Evolutionary conservation across 2,797 vertebrate genomes (phyloP), one percentile per base, ranked within the genome.

Genomic region (Momotus momota): DNA sequence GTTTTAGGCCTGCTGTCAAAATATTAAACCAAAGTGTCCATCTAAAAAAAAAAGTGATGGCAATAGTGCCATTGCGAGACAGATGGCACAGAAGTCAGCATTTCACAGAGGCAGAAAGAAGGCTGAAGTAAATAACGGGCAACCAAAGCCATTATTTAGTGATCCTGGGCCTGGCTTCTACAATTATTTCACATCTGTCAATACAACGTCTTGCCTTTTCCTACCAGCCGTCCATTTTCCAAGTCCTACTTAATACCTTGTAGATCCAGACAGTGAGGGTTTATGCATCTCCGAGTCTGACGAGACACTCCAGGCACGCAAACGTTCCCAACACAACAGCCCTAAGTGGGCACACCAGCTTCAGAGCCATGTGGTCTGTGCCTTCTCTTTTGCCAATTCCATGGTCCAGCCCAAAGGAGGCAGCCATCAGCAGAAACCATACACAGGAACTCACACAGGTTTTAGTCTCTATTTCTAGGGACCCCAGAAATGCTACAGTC

Each of bases 171-270:
- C 82, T 88, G 74, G 64, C 71, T 85, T 79, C 41, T 70, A 46
- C 49, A 14, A 8, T 67, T 70, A 84, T 67, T 90, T 94, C 70
- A 62, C 62, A 6, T 88, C 2, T 0, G 94, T 84, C 90, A 91
- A 80, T 29, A 64, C 49, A 81, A 86, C 1, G 4, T 43, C 87
- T 67, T 41, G 66, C 45, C 11, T 71, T 33, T 51, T 17, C 4
- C 1, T 84, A 82, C 82, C 82, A 88, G 77, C 58, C 35, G 60
- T 86, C 48, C 33, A 7, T 65, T 81, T 93, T 84, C 67, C 45
- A 67, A 88, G 72, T 58, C 88, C 77, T 35, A 52, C 85, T 91
- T 95, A 88, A 92, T 69, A 57, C 60, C 62, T 60, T 64, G 48
- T 60, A 48, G 82, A 88, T 75, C 12, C 75, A 87, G 81, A 74